Conservation (phyloP, 2,797 vertebrate species). For the Heterohyrax brucei region DNA sequence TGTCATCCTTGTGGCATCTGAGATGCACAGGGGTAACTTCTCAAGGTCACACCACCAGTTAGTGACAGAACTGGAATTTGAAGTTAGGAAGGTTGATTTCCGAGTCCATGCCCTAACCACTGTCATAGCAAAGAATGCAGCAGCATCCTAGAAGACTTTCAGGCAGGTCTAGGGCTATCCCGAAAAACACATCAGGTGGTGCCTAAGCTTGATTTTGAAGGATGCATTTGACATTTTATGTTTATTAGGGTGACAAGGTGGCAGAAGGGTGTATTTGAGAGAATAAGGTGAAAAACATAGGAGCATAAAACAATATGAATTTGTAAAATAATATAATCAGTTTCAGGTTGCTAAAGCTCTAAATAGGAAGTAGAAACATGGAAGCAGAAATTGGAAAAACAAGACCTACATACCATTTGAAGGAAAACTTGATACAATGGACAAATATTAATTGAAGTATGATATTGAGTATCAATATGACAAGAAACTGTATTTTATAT, state of each 20-base stretch:
- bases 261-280: neutral
- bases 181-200: neutral
- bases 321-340: conserved; percentile 21
- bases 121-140: neutral
- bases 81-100: neutral
- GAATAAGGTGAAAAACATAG: neutral
- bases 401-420: neutral
- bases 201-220: conserved; percentile 16
- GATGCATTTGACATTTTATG: conserved; percentile 33
- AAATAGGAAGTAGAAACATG: neutral
- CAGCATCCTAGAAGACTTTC: neutral
- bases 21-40: too few species aligned
- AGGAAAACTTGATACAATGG: conserved; percentile 16
- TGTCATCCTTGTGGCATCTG: too few species aligned
- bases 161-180: neutral
- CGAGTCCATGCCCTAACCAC: neutral
- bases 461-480: neutral
- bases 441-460: conserved; percentile 24
- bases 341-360: conserved; percentile 50
- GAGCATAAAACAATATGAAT: neutral
- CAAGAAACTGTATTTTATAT: neutral
- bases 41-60: neutral
- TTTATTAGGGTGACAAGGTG: neutral
- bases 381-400: conserved; percentile 33
- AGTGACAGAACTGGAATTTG: conserved; percentile 23